These are phyloP conservation scores for Carcharodon carcharias DNA, from an alignment of 2,797 vertebrate species.

Conservation along the genomic window DNA sequence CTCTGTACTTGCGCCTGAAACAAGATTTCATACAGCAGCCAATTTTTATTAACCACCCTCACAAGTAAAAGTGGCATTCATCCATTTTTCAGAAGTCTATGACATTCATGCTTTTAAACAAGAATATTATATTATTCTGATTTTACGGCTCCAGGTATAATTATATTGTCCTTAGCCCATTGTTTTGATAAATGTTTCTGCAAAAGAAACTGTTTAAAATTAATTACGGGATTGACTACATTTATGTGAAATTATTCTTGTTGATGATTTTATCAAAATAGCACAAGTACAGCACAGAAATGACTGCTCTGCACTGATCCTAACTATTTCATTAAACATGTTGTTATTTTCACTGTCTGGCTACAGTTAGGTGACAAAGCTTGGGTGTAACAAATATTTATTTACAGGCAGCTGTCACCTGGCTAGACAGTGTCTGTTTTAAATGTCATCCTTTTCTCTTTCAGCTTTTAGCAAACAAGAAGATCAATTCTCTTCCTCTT, in stretches of 20 bases:
- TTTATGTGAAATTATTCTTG: neutral
- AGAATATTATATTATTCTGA: neutral
- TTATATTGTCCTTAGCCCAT: neutral
- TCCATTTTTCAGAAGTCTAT: neutral
- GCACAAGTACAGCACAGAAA: neutral
- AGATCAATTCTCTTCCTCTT: neutral
- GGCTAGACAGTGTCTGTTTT: neutral
- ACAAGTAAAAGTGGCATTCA: neutral
- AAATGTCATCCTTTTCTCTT: neutral
- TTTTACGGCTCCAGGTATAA: neutral
- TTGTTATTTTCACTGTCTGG: neutral
- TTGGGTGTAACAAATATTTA: neutral
- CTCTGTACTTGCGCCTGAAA: neutral
- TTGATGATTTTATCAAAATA: neutral
- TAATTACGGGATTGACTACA: neutral
- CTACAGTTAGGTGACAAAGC: neutral
- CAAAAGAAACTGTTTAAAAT: neutral
- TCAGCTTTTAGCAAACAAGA: neutral
- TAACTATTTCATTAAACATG: neutral
- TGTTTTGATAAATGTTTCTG: neutral
- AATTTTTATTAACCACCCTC: neutral
- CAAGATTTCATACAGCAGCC: neutral
- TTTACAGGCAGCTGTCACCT: neutral
- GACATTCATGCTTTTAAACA: neutral
- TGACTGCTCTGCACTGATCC: too few species aligned